These are phyloP conservation scores for Diaperis boleti DNA, from an alignment of 2,888 invertebrate genomes.

Conservation along the genomic window DNA sequence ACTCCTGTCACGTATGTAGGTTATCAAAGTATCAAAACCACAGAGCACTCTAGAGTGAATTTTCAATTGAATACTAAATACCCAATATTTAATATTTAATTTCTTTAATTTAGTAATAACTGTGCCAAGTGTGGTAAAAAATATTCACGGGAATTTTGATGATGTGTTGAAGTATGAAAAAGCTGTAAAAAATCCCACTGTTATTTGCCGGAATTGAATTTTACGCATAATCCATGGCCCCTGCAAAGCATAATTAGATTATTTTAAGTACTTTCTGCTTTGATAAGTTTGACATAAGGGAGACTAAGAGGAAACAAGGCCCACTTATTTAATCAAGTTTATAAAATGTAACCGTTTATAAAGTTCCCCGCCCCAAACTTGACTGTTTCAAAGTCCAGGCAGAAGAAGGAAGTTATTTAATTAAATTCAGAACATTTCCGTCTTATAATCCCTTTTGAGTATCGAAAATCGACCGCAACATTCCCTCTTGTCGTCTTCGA, in stretches of 20 bases:
- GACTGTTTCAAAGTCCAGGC: conserved; percentile 42
- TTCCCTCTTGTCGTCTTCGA: conserved; percentile 39
- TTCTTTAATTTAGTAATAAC: no score
- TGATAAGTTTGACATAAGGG: conserved; percentile 50
- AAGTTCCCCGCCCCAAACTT: conserved; percentile 41
- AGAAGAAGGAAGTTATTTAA: conserved; percentile 52
- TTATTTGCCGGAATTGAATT: conserved; percentile 43
- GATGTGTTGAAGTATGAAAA: background rate
- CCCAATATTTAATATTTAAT: no score
- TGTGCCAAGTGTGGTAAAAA: background rate
- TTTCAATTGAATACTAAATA: no score
- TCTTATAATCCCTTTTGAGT: conserved; percentile 43
- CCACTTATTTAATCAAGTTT: conserved; percentile 51
- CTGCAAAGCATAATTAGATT: conserved; percentile 47
- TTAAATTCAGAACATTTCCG: conserved; percentile 48
- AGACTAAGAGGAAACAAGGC: conserved; percentile 48
- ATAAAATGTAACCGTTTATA: conserved; percentile 50
- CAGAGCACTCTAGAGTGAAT: no score
- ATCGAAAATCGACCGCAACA: conserved; percentile 44
- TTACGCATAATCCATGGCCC: conserved; percentile 44
- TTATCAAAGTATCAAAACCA: no score
- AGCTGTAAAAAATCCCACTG: conserved; percentile 19
- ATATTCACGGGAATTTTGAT: no score
- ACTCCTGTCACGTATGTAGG: no score
- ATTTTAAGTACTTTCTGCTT: conserved; percentile 51